Evolutionary conservation across 2,797 vertebrate genomes (phyloP).

Genomic region (Vipera ursinii): DNA sequence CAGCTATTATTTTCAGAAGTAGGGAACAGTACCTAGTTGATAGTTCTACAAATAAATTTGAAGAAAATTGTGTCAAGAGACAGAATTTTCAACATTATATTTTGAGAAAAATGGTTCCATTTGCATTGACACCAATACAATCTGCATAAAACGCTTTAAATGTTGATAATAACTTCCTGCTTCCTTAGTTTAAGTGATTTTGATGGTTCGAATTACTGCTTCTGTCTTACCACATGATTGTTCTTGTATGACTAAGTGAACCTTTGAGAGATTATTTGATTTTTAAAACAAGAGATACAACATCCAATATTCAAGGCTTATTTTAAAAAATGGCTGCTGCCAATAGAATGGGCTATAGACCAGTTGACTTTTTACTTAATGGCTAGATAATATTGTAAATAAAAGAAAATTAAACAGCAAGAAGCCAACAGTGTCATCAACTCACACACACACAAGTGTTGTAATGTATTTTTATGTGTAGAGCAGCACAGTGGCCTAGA

Average conservation of each 20-base stretch:
- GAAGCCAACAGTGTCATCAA: background rate
- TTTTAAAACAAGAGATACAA: background rate
- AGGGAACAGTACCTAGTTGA: background rate
- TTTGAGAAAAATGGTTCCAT: background rate
- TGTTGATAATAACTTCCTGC: background rate
- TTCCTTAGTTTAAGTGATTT: background rate
- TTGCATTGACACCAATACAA: background rate
- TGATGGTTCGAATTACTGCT: background rate
- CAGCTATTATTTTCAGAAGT: background rate
- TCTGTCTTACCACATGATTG: background rate
- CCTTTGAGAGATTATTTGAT: background rate
- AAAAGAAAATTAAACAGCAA: background rate
- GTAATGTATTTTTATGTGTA: background rate
- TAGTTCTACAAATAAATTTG: background rate
- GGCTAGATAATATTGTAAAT: background rate
- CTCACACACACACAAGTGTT: accelerated
- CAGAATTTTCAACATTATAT: background rate
- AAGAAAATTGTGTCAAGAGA: background rate
- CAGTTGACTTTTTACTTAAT: background rate
- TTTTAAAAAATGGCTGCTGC: background rate
- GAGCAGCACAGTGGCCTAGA: background rate
- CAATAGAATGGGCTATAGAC: background rate
- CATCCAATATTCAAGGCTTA: background rate
- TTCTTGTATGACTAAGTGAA: background rate
- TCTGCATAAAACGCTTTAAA: background rate